These are phyloP conservation scores for Drosophila equinoxialis DNA, from an alignment of 1,140 invertebrate genomes.

Conservation along the genomic window DNA sequence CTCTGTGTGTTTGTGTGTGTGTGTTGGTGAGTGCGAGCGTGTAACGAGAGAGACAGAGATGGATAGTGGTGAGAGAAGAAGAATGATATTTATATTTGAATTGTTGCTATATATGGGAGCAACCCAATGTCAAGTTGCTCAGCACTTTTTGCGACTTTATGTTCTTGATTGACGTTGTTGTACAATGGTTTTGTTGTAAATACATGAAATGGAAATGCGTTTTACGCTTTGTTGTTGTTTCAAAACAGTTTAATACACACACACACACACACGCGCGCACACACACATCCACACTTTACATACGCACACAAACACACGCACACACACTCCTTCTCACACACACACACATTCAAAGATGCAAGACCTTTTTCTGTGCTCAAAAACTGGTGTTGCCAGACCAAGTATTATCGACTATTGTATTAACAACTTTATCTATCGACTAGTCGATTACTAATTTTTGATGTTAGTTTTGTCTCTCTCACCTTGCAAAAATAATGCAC, in stretches of 20 bases:
- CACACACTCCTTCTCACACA: background rate
- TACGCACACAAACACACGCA: background rate
- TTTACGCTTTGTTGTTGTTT: constrained; percentile 59
- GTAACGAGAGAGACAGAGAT: constrained; percentile 1
- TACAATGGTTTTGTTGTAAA: constrained; percentile 31
- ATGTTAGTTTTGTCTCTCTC: too few relatives aligned
- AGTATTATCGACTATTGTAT: too few relatives aligned
- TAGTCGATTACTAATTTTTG: too few relatives aligned
- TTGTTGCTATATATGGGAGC: constrained; percentile 7
- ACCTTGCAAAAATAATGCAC: too few relatives aligned
- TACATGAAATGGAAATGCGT: constrained; percentile 54
- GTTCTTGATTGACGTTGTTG: constrained; percentile 18
- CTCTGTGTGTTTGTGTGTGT: constrained; percentile 19
- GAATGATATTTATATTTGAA: background rate
- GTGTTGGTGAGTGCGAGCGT: constrained; percentile 4
- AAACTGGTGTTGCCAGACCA: background rate
- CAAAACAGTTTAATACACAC: constrained; percentile 31
- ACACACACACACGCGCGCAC: constrained; percentile 26
- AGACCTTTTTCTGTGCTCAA: background rate
- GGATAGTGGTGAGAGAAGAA: background rate
- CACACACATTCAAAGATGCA: background rate
- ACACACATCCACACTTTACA: background rate
- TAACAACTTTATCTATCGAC: too few relatives aligned
- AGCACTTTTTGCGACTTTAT: constrained; percentile 4
- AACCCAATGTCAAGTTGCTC: background rate